A percentile compares a stretch with the other conserved stretches of the same genome.
Conservation (phyloP, 2,113 vertebrate species). For the Bos taurus region DNA sequence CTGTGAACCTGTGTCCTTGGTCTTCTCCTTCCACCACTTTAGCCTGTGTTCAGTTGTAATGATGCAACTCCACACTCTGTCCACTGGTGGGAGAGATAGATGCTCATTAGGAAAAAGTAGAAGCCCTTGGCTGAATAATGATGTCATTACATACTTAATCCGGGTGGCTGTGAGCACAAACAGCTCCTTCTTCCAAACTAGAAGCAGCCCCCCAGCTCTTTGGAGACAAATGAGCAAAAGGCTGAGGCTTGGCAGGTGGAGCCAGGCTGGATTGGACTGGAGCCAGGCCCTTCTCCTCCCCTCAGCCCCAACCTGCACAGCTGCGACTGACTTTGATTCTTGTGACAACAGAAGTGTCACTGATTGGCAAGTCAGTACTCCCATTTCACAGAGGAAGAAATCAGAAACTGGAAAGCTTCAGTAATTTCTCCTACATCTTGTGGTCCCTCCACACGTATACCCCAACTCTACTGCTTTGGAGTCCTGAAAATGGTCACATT, state of each 20-base stretch:
- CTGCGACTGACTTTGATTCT: background rate
- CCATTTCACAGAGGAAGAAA: background rate
- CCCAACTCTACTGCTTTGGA: background rate
- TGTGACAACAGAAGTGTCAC: background rate
- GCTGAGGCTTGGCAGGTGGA: background rate
- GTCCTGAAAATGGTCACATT: background rate
- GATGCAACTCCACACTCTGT: background rate
- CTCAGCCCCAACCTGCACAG: background rate
- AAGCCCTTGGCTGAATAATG: constrained; percentile 5
- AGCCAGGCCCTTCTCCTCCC: background rate
- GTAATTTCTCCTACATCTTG: background rate
- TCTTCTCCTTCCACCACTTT: background rate
- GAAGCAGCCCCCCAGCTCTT: background rate
- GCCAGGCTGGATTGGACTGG: background rate
- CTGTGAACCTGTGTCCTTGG: background rate
- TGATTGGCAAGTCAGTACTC: background rate
- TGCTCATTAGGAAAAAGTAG: background rate
- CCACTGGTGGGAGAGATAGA: background rate
- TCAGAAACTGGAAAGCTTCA: background rate
- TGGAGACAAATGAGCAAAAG: constrained; percentile 17
- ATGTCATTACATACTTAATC: background rate
- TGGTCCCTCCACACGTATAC: background rate
- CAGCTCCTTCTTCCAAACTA: constrained; percentile 28
- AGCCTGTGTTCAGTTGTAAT: background rate
- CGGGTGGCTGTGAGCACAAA: background rate